Evolutionary conservation across 2,797 vertebrate species (phyloP), one percentile per base, ranked within the genome.

Genomic region (Enteromius radiatus): DNA sequence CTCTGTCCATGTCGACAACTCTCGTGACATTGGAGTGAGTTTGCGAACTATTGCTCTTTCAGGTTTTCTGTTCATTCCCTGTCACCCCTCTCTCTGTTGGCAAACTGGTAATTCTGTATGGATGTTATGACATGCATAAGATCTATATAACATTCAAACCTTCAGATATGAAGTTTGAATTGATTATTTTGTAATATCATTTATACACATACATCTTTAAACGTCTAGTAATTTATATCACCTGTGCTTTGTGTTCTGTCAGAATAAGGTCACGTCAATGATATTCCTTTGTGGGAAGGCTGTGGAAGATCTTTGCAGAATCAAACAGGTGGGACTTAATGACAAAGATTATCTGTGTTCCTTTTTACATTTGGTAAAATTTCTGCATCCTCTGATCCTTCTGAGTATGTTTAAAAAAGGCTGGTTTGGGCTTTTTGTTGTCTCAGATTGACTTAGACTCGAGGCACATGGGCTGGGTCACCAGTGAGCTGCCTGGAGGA

Each of bases 191-290:
- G 2, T 9, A 3, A 47, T 45, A 59, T 14, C 47, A 21, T 80
- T 76, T 8, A 65, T 3, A 43, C 10, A 23, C 15, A 17, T 12
- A 8, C 38, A 21, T 17, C 8, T n/a, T 12, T 61, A n/a, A 56
- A 43, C 36, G 31, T 11, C 49, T 12, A 12, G 26, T 47, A 5
- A 73, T 33, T 31, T 33, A 11, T 68, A 52, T 64, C 63, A 73
- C 5, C 45, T 28, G 0, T 33, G 81, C 75, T 85, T 12, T 87
- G 6, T 19, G 49, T 67, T 69, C 8, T 43, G 92, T 84, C 90
- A 99, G 98, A 99, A 99, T 91, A 99, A 99, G 95, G 98, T 99
- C 52, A 99, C 97, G 61, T 98, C 98, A 17, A 96, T 99, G 91
- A 97, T 97, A 6, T 98, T 99, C 92, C 92, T 99, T n/a, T 97